Base-by-base conservation (phyloP, 2,113 vertebrate genomes). In the Fukomys damarensis region DNA sequence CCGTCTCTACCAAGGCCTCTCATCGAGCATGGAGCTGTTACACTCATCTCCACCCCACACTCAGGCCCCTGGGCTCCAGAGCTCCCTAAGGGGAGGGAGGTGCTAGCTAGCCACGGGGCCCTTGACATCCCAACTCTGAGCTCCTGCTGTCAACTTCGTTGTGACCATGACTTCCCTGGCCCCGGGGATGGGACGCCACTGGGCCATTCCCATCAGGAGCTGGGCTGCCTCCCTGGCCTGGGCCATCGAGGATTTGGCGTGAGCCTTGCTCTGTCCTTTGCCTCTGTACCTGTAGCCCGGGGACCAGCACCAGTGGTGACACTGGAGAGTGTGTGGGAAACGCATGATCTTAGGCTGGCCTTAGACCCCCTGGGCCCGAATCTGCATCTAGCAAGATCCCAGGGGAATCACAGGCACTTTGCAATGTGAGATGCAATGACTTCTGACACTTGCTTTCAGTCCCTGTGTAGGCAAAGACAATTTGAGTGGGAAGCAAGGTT, bases 401-500 rank as follows among this genome's bases (percentile, higher is more conserved):
- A 4, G 52, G 68, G 41, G 17, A 86, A 30, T 35, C 46, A 32
- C 16, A 61, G 43, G n/a, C 35, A 68, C 7, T n/a, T 20, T 66
- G n/a, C 24, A 32, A 1, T 13, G 24, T 72, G 61, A 68, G 22
- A 32, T 52, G 24, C 24, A 46, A 46, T 91, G 68, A 80, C 66
- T 83, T 92, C n/a, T 72, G 32, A 77, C 6, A 38, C 58, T 93
- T 63, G 54, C 19, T 95, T 91, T 93, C 43, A 89, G 38, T 91
- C 46, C 90, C 7, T 87, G 86, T 52, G 66, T 26, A 86, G 80
- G 49, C 56, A 96, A 94, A 38, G 14, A 59, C 61, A 94, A 54
- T 89, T 91, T 86, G 86, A 92, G 81, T 82, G 76, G 77, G 52
- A 91, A 91, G 52, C 49, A 41, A 85, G 82, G n/a, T 90, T 94